These are phyloP conservation scores for Triops cancriformis DNA, from an alignment of 1,140 invertebrate genomes.

Conservation along the genomic window DNA sequence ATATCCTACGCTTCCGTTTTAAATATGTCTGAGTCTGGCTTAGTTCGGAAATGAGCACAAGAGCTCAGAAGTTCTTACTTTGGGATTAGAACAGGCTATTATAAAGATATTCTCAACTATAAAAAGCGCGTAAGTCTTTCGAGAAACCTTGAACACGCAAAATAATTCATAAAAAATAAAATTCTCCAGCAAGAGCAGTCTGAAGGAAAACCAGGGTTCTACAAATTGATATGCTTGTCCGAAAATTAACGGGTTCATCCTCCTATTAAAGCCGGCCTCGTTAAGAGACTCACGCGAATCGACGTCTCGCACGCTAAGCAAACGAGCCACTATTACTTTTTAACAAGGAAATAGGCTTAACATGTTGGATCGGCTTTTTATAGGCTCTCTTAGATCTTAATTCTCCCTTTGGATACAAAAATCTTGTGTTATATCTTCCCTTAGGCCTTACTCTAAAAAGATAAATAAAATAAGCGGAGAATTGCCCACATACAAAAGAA, in stretches of 20 bases:
- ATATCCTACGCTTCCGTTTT: background rate
- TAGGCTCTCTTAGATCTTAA: background rate
- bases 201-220: background rate
- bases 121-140: too few species aligned
- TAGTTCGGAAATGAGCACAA: too few species aligned
- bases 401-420: background rate
- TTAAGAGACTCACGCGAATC: background rate
- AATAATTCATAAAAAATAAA: too few species aligned
- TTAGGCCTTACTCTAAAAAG: background rate
- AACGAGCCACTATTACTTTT: background rate
- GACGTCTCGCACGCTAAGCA: background rate
- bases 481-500: too few species aligned
- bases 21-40: too few species aligned
- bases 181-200: background rate
- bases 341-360: background rate
- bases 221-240: background rate
- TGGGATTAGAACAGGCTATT: too few species aligned
- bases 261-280: slow-evolving; percentile 3
- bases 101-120: too few species aligned
- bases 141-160: too few species aligned
- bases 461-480: too few species aligned
- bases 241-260: slow-evolving; percentile 10
- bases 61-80: too few species aligned
- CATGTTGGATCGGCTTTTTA: background rate
- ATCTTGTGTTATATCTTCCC: background rate